phyloP scores from a whole-genome alignment of 2,888 invertebrate genomes.

The Chloromyia formosa region DNA sequence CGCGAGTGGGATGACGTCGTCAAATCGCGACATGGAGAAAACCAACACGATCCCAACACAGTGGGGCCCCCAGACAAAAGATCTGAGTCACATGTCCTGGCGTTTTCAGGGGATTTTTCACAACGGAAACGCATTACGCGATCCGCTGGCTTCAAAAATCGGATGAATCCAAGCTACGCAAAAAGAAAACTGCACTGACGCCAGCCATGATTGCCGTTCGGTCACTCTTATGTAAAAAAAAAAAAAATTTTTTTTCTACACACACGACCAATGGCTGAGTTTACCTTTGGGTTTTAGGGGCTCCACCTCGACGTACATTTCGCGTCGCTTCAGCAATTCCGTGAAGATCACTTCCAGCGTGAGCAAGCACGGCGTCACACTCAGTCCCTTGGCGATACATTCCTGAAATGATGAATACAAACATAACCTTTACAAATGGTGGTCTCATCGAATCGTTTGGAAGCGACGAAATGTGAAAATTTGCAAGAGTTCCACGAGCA shows the following conservation, averaged over 20 bases:
- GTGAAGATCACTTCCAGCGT: constrained; percentile 78
- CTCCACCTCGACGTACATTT: constrained; percentile 70
- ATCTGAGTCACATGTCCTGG: too few species aligned
- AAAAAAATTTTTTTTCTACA: background rate
- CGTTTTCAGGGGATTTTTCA: too few species aligned
- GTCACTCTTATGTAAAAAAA: constrained; percentile 26
- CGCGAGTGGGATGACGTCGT: constrained; percentile 29
- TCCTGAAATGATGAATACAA: constrained; percentile 52
- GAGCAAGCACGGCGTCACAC: constrained; percentile 69
- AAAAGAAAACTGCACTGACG: background rate
- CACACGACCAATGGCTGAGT: background rate
- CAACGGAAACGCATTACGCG: too few species aligned
- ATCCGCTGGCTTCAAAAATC: too few species aligned
- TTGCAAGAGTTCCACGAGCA: background rate
- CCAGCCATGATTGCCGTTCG: constrained; percentile 17
- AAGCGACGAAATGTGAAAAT: background rate
- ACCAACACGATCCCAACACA: background rate
- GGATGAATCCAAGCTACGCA: too few species aligned
- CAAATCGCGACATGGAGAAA: background rate
- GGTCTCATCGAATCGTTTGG: background rate
- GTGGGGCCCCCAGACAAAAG: too few species aligned
- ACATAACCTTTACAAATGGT: constrained; percentile 30
- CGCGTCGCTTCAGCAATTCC: constrained; percentile 72
- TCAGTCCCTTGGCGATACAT: constrained; percentile 57
- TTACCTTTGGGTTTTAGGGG: constrained; percentile 69